Evolutionary conservation across 1,140 invertebrate species (phyloP), one percentile per base, ranked within the genome.

Genomic region (Drosophila sproati): DNA sequence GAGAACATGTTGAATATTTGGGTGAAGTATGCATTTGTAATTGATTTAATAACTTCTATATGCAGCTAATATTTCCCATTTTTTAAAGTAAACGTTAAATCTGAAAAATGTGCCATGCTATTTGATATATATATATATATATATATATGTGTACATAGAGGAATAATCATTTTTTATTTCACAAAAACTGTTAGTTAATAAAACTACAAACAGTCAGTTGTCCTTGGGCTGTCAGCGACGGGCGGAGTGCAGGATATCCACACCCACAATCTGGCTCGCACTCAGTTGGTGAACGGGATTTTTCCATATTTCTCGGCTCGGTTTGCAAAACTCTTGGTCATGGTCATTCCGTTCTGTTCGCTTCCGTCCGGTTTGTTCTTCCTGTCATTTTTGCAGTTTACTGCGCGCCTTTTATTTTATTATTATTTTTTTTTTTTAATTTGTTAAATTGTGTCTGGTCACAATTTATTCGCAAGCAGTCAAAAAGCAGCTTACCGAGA

Each of bases 361-460:
- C 37, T 69, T 80, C 61, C 76, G 73, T 77, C 82, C 82, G 79
- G 82, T 69, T 82, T 73, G 75, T 51, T 67, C 68, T 41, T 78
- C 59, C 72, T 55, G 63, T 47, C 56, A 39, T 43, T 6, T 37
- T 59, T 64, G 32, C 34, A 43, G 35, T 57, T 31, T 29, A 68
- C 57, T 48, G 45, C 39, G 41, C 70, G 70, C 39, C 1, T 20
- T 20, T 20, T 20, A 20, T 20, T 20, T 20, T 20, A 2, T 20
- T 20, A 1, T 20, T 20, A 12, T 12, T 12, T 20, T 20, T 20
- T 75, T 77, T 87, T 77, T 87, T 88, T 87, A 87, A 87, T 87
- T 87, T 87, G 66, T 88, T 87, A 87, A 87, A 87, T 88, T 87
- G 83, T 87, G 73, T 68, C 80, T 87, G 79, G 54, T 62, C 56